Evolutionary conservation across 2,888 invertebrate species (phyloP), one percentile per base, ranked within the genome.

Genomic region (Crematogaster levior): DNA sequence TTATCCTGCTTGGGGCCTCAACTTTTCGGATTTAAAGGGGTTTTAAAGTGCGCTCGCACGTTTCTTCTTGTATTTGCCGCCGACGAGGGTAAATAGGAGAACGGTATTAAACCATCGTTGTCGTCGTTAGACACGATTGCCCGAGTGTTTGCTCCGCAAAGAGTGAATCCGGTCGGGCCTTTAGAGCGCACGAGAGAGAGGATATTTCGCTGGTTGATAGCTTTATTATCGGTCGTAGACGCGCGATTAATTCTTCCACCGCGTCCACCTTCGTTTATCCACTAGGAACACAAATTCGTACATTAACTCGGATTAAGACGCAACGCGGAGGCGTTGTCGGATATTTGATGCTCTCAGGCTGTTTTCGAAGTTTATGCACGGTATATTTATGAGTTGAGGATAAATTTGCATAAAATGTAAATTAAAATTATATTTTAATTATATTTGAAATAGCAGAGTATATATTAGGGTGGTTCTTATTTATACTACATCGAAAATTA

Each of bases 91-190:
- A 79, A 79, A 79, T 70, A 79, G 30, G 24, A 70, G 56, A 18
- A 21, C 18, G 0, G 1, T 72, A 56, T 43, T 43, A 72, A 79
- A 43, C 18, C 34, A 53, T 48, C 37, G 24, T 63, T 63, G 74
- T 58, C 51, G 72, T 37, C 30, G 18, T 72, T 79, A 79, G 56
- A 79, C 30, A 56, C 72, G 72, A 79, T 72, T 79, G 27, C 37
- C 30, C 56, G 43, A 43, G 70, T 79, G 72, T 79, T 79, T 79
- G 77, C 73, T 58, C 12, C 43, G 72, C 43, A 79, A 79, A 79
- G 77, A 77, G 51, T 66, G 40, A 72, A 79, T 70, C 43, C 12
- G 51, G 56, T 46, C 70, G 77, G 72, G 21, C 7, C 77, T 72
- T 72, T 46, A 34, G 30, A 53, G 18, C 43, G 51, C 75, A 27